Evolutionary conservation across 1,140 invertebrate genomes (phyloP), one percentile per base, ranked within the genome.

Genomic region (Drosophila serrata): DNA sequence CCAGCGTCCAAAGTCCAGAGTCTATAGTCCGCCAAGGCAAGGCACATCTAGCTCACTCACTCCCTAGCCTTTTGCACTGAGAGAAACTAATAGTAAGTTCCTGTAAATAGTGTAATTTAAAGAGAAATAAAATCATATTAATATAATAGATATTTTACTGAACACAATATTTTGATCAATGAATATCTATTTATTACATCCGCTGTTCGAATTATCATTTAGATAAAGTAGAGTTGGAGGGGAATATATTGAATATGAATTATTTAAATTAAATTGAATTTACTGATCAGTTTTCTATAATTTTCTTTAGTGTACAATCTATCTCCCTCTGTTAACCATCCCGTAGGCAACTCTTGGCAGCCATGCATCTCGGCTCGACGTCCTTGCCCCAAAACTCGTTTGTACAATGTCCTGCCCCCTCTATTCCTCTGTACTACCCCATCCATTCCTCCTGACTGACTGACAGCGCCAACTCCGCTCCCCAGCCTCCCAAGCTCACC

Each of bases 381-480:
- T 87, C 84, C 84, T 87, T 88, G 84, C 84, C 68, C 86, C 84
- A 87, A 87, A 87, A 86, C 84, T 84, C 84, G 87, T 88, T 88
- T 87, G 84, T 87, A 74, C 80, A 65, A 13, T 63, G 70, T 51
- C 57, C 48, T 75, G 48, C 40, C 24, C 11, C 33, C 24, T 31
- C 33, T n/a, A 13, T 11, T 15, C 42, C 42, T 19, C 27, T 8
- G 3, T 12, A 13, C 35, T n/a, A 12, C 19, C 53, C 46, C 13
- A 46, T 6, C n/a, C 62, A 12, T 29, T 17, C n/a, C 19, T 22
- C 2, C 13, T 35, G 29, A 59, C 63, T 75, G 73, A 75, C 51
- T 75, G 73, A 75, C 73, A 57, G 37, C 13, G 43, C 51, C 40
- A 53, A 22, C 51, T 46, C 58, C 12, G 4, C 48, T 27, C 24